Evolutionary conservation across 2,888 invertebrate genomes (phyloP), one percentile per base, ranked within the genome.

Genomic region (Leucophora obtusa): DNA sequence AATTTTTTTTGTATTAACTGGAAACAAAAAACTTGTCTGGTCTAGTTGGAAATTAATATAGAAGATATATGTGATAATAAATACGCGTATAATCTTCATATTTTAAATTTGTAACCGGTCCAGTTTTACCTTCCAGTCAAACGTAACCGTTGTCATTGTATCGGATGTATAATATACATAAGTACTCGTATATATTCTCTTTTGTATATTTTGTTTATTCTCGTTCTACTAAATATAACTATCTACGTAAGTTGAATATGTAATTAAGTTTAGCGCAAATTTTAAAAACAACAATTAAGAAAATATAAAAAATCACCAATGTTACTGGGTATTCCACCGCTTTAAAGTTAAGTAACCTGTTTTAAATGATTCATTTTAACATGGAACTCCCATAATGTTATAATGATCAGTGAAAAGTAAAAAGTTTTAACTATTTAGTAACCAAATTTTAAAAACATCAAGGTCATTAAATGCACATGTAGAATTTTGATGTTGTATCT

Each of bases 401-500:
- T n/a, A n/a, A n/a, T n/a, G n/a, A n/a, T n/a, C n/a, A n/a, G n/a
- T n/a, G n/a, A n/a, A n/a, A n/a, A n/a, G n/a, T n/a, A 1, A 35
- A 35, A 9, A 43, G 43, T 43, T 43, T 14, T 2, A 9, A 43
- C 10, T 43, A 43, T 2, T n/a, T n/a, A n/a, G n/a, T n/a, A n/a
- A n/a, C n/a, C n/a, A n/a, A n/a, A n/a, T n/a, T n/a, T n/a, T n/a
- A n/a, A 11, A 11, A 43, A 28, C 33, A 24, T 73, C 56, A 73
- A 73, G 73, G 73, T 65, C 58, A 65, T 54, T 18, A 33, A 24
- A 50, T 51, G 35, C 14, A 21, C 35, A 35, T 15, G 21, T 5
- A 17, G 21, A 38, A 10, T 24, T 70, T 56, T 63, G 4, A 54
- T n/a, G 43, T 11, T 47, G 47, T 53, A n/a, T 53, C 18, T 60